Evolutionary conservation across 2,888 invertebrate species (phyloP), one percentile per base, ranked within the genome.

Genomic region (Lottia scabra): DNA sequence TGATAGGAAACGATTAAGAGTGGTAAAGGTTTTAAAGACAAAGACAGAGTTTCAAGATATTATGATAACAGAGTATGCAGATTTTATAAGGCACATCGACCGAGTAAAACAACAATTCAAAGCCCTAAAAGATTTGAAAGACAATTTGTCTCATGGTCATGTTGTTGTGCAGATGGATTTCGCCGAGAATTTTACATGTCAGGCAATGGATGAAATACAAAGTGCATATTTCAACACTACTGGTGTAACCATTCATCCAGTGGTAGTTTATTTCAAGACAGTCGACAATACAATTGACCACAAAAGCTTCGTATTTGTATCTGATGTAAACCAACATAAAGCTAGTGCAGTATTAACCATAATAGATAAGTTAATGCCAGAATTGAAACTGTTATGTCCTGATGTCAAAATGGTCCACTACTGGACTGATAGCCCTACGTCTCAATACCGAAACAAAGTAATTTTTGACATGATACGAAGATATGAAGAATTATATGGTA

Each of bases 361-460:
- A 38, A 10, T 78, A 12, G 71, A 77, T 27, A 48, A 48, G 16
- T 48, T 48, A 19, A 48, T 48, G 19, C 48, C 48, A 48, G 48
- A 48, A 48, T 16, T 48, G 19, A 4, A 48, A 48, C 16, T n/a
- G 5, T 19, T 48, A 48, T 48, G 16, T 48, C 15, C 48, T 48
- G 48, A 48, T 48, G 48, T 68, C 26, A 38, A 62, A 43, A 27
- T 45, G 23, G 48, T 79, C 5, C 72, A 77, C 62, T 78, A 76
- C 70, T 75, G 75, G 77, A 77, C 77, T 26, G 80, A 80, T 45
- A 69, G 73, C 15, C 77, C 78, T 23, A 72, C 75, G 19, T 72
- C 73, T 10, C 78, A 78, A 26, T 79, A 78, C 66, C 16, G 68
- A 16, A 80, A 79, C 66, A 73, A 76, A 62, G 64, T 66, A 3